Conservation (phyloP, 2,113 vertebrate genomes). For the Propithecus coquereli region DNA sequence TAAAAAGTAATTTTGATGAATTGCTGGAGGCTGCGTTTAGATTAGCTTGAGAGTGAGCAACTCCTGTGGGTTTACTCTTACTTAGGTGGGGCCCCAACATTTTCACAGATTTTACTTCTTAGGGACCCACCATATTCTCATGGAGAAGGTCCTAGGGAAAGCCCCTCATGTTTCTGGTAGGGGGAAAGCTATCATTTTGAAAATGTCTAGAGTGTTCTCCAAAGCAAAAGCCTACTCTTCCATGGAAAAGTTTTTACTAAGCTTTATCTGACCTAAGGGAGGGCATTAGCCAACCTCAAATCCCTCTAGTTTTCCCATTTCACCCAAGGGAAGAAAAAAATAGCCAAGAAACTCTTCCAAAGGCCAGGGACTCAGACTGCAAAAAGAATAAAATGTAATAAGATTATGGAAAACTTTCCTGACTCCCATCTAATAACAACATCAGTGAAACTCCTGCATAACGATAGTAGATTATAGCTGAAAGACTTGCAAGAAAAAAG, state of each 20-base stretch:
- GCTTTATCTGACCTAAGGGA: background rate
- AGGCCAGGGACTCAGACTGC: background rate
- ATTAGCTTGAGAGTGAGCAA: background rate
- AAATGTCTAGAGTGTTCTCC: background rate
- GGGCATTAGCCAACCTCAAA: background rate
- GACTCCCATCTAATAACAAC: background rate
- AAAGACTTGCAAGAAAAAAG: background rate
- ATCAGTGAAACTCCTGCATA: background rate
- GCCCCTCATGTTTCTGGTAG: background rate
- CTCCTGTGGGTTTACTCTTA: background rate
- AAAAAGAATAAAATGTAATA: background rate
- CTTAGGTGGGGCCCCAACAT: background rate
- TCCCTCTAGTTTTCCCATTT: background rate
- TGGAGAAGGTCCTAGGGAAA: background rate
- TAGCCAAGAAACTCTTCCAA: background rate
- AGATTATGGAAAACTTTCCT: background rate
- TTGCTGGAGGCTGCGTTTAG: background rate
- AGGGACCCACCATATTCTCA: background rate
- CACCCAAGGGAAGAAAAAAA: background rate
- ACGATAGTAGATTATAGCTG: background rate
- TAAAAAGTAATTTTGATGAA: background rate
- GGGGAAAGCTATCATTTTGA: background rate
- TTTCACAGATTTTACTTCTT: background rate
- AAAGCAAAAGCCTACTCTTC: background rate
- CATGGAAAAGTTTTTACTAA: background rate